A percentile compares a stretch with the other conserved stretches of the same genome.
phyloP scores from a whole-genome alignment of 1,140 invertebrate species.

The Rhynchophorus ferrugineus region DNA sequence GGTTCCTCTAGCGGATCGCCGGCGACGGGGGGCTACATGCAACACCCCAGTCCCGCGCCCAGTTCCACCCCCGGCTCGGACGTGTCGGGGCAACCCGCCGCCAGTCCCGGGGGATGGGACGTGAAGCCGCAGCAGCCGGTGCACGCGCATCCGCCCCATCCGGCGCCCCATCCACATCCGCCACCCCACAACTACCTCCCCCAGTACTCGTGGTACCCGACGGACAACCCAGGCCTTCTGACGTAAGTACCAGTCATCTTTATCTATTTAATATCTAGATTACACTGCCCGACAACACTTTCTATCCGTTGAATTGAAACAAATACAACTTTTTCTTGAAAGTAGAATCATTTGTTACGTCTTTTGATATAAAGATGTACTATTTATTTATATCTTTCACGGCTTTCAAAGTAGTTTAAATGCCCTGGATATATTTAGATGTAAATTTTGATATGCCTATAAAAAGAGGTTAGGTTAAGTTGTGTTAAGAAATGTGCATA shows the following conservation, averaged over 20 bases:
- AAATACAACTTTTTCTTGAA: no score
- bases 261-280: conserved; percentile 1
- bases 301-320: no score
- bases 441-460: no score
- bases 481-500: no score
- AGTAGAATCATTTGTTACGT: no score
- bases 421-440: no score
- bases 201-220: conserved; percentile 64
- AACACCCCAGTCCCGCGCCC: conserved; percentile 39
- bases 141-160: conserved; percentile 46
- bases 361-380: no score
- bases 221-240: conserved; percentile 60
- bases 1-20: conserved; percentile 38
- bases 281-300: no score
- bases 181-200: conserved; percentile 51
- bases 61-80: conserved; percentile 41
- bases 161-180: conserved; percentile 34
- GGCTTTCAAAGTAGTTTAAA: no score
- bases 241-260: conserved; percentile 49
- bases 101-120: conserved; percentile 33
- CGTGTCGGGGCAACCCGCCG: conserved; percentile 38
- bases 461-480: no score
- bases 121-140: conserved; percentile 39
- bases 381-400: no score
- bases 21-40: conserved; percentile 39